A percentile compares a stretch with the other conserved stretches of the same genome.
phyloP scores from a whole-genome alignment of 2,888 invertebrate genomes.

The Machimus atricapillus region DNA sequence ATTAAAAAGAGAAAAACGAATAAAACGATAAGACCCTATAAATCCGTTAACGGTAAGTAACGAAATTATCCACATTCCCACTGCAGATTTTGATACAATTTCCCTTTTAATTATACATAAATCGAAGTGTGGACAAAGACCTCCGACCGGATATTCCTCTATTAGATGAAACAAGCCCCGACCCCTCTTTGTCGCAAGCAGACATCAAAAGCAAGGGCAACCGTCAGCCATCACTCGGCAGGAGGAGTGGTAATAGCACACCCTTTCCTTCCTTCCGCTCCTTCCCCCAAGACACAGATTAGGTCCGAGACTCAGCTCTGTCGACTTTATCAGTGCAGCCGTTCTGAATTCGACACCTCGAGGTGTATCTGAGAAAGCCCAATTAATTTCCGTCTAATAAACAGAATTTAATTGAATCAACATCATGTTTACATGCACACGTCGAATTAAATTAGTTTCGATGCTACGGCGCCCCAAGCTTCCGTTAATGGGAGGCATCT shows the following conservation, averaged over 20 bases:
- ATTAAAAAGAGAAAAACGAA: too few species aligned
- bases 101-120: background rate
- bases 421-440: conserved; percentile 28
- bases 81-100: background rate
- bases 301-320: background rate
- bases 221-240: background rate
- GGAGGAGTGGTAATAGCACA: background rate
- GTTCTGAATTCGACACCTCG: background rate
- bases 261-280: background rate
- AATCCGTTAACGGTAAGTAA: background rate
- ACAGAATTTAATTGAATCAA: conserved; percentile 43
- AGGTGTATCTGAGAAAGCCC: conserved; percentile 9
- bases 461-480: background rate
- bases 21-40: too few species aligned
- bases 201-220: background rate
- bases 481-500: background rate
- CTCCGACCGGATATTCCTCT: background rate
- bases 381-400: conserved; percentile 42
- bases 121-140: background rate
- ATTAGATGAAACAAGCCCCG: background rate
- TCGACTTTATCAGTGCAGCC: background rate
- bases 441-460: conserved; percentile 24
- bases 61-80: background rate
- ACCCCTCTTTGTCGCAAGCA: background rate
- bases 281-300: background rate